Evolutionary conservation across 2,888 invertebrate genomes (phyloP), one percentile per base, ranked within the genome.

Genomic region (Agrotis ipsilon): DNA sequence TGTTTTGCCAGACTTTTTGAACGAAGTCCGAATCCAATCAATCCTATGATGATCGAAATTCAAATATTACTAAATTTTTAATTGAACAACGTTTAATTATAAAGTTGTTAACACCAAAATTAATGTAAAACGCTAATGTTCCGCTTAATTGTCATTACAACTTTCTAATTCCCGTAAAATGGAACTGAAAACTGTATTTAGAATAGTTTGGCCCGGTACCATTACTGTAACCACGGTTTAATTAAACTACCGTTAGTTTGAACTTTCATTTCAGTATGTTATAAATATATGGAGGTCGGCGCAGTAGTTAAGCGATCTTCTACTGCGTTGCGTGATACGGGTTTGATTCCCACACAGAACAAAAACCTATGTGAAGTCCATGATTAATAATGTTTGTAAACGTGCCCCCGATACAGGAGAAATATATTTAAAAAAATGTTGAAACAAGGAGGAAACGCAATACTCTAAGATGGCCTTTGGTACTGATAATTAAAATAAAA

Each of bases 91-190:
- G 16, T 72, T 43, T 48, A 66, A 68, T 46, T 11, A 55, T 19
- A 39, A 19, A 19, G 55, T 57, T 64, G 58, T 65, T 68, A 68
- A 43, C 78, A 67, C 52, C 59, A 52, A 48, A 75, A 78, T 75
- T 70, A 11, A 39, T 39, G 54, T 75, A 43, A 75, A 78, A 63
- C 69, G 46, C 60, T 78, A 27, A 63, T 65, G 69, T 62, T 58
- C 58, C 1, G 48, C 51, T 45, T 72, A 21, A 11, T 58, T 73
- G 45, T 54, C 2, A n/a, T 73, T 58, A 65, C 39, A 74, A 78
- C 48, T 58, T 77, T 57, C 21, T 72, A 77, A 64, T 76, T 39
- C 19, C 21, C 43, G 9, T 55, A 48, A 62, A 78, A 78, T 55
- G 11, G 45, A 39, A 59, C 58, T 14, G n/a, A 55, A 61, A 61